These are phyloP conservation scores for Galaxea fascicularis DNA, from an alignment of 92 coral and sea anemone genomes.

Conservation along the genomic window DNA sequence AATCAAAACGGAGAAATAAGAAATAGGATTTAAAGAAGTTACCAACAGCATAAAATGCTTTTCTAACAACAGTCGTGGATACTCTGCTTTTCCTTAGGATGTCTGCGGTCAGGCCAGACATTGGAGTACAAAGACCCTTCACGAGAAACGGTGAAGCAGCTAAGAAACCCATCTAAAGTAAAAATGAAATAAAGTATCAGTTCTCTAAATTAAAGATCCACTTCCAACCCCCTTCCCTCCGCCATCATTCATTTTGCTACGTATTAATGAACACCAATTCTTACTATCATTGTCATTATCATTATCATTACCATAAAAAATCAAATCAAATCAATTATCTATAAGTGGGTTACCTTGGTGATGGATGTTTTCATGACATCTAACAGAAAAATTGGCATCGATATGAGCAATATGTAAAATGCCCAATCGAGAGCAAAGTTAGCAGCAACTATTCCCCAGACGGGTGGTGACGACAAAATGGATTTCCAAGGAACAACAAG, in stretches of 20 bases:
- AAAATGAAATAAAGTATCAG: neutral
- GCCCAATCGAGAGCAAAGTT: conserved; percentile 97
- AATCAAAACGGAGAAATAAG: too few species aligned
- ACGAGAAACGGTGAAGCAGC: conserved; percentile 94
- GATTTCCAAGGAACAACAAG: conserved; percentile 79
- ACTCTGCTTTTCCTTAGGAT: conserved; percentile 79
- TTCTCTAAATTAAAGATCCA: too few species aligned
- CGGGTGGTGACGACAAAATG: conserved; percentile 79
- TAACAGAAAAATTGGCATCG: conserved; percentile 87
- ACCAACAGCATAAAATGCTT: conserved; percentile 85
- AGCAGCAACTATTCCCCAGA: conserved; percentile 90
- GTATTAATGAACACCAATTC: too few species aligned
- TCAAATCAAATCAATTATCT: neutral
- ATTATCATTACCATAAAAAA: neutral
- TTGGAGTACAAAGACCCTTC: conserved; percentile 86
- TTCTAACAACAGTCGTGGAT: conserved; percentile 81
- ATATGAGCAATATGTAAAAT: conserved; percentile 88
- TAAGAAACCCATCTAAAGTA: conserved; percentile 91
- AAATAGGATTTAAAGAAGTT: neutral
- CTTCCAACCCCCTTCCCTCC: too few species aligned
- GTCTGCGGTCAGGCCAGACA: conserved; percentile 89
- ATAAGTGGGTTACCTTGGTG: conserved; percentile 63
- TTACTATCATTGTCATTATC: too few species aligned
- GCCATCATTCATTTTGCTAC: too few species aligned
- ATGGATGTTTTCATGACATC: conserved; percentile 89